Conservation (phyloP, 2,113 vertebrate species). For the Amazona guildingii region DNA sequence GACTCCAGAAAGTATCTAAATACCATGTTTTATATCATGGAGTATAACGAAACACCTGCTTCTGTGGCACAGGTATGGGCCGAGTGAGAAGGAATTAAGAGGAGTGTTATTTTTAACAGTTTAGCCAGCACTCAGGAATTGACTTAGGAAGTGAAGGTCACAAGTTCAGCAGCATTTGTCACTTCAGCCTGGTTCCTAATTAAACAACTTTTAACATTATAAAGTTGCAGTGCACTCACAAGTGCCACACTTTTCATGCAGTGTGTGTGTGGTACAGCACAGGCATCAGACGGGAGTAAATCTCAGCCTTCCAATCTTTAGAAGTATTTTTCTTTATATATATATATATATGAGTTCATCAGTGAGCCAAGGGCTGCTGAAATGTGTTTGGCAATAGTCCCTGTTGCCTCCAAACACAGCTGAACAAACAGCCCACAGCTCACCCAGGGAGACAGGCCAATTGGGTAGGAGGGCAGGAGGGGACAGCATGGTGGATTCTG, state of each 20-base stretch:
- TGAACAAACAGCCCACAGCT: conserved; percentile 33
- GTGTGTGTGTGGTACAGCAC: background rate
- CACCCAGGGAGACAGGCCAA: background rate
- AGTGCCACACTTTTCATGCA: background rate
- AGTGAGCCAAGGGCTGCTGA: conserved; percentile 19
- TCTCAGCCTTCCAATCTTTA: background rate
- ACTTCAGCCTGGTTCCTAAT: background rate
- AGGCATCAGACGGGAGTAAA: background rate
- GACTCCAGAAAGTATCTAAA: background rate
- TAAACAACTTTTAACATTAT: background rate
- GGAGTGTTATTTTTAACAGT: background rate
- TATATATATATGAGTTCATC: background rate
- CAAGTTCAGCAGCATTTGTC: background rate
- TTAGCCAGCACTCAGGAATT: background rate
- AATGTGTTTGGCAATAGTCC: conserved; percentile 21
- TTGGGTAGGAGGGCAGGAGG: conserved; percentile 7
- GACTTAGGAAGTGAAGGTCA: background rate
- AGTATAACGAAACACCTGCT: background rate
- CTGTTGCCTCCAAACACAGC: conserved; percentile 6
- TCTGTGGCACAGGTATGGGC: background rate
- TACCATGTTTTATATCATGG: background rate
- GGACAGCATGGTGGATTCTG: background rate
- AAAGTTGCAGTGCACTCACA: background rate
- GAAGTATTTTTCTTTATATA: background rate
- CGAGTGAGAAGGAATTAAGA: background rate